Evolutionary conservation across 2,113 vertebrate species (phyloP).

Genomic region (Grammomys dolichurus): DNA sequence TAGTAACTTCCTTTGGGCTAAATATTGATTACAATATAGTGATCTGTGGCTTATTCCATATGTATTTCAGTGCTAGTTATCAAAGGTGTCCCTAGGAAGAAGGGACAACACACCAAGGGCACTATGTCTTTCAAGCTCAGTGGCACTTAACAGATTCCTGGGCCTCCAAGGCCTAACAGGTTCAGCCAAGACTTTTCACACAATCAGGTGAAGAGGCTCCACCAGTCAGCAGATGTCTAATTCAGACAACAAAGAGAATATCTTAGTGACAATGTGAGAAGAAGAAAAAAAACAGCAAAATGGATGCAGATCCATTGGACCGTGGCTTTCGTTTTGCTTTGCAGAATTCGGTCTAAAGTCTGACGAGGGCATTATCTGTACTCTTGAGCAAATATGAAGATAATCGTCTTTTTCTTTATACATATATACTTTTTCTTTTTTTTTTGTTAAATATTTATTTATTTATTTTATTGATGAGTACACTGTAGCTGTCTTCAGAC

Average conservation of each 20-base stretch:
- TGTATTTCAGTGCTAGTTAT: constrained; percentile 75
- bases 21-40: constrained; percentile 49
- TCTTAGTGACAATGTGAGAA: constrained; percentile 97
- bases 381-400: constrained; percentile 76
- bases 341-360: constrained; percentile 67
- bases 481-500: too few relatives aligned
- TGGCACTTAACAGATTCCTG: constrained; percentile 93
- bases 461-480: too few relatives aligned
- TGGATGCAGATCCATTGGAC: constrained; percentile 90
- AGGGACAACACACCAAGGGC: constrained; percentile 93
- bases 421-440: constrained; percentile 52
- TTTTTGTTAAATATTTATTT: too few relatives aligned
- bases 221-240: constrained; percentile 86
- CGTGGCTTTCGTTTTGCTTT: constrained; percentile 84
- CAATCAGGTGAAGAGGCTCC: constrained; percentile 93
- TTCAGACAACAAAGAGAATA: constrained; percentile 93
- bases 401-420: constrained; percentile 65
- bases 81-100: constrained; percentile 76
- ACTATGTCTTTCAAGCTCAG: constrained; percentile 93
- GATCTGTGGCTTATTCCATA: constrained; percentile 60
- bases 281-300: constrained; percentile 92
- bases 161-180: constrained; percentile 92
- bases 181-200: constrained; percentile 96
- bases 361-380: constrained; percentile 74
- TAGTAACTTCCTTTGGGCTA: constrained; percentile 63